phyloP scores from a whole-genome alignment of 2,888 invertebrate genomes.

The Thelaira solivaga region DNA sequence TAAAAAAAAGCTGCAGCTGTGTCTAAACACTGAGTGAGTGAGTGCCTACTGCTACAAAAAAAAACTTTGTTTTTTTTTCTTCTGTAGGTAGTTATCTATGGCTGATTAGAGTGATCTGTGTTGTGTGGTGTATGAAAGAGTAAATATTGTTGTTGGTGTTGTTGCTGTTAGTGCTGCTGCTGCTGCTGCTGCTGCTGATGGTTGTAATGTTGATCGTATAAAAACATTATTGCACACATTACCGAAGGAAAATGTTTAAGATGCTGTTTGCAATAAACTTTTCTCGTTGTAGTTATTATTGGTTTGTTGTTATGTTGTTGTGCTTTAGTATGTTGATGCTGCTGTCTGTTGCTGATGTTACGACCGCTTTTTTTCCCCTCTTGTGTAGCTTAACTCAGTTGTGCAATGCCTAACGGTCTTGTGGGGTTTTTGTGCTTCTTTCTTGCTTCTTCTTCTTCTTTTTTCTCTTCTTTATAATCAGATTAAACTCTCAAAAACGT shows the following conservation, averaged over 20 bases:
- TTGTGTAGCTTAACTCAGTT: neutral
- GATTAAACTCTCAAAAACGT: slow-evolving; percentile 62
- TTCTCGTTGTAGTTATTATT: no score
- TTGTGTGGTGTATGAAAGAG: slow-evolving; percentile 30
- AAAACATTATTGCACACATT: slow-evolving; percentile 30
- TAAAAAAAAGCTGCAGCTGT: slow-evolving; percentile 42
- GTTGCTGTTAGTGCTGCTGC: slow-evolving; percentile 20
- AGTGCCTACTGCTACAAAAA: slow-evolving; percentile 55
- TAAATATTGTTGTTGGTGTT: slow-evolving; percentile 11
- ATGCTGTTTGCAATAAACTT: slow-evolving; percentile 36
- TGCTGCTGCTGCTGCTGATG: slow-evolving; percentile 50
- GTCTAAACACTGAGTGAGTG: slow-evolving; percentile 38
- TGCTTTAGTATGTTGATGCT: slow-evolving; percentile 28
- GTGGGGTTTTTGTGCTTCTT: slow-evolving; percentile 6
- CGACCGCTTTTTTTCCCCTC: slow-evolving; percentile 11
- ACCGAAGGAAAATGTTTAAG: slow-evolving; percentile 40
- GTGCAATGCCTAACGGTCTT: slow-evolving; percentile 56
- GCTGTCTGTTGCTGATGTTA: slow-evolving; percentile 42
- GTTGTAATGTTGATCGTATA: no score
- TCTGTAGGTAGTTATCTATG: slow-evolving; percentile 60
- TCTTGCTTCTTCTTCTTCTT: slow-evolving; percentile 5
- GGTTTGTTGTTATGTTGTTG: slow-evolving; percentile 25
- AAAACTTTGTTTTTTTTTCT: no score
- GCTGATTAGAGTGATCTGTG: slow-evolving; percentile 61
- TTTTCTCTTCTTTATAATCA: slow-evolving; percentile 52